These are phyloP conservation scores for Remorina albescens DNA, from an alignment of 2,797 vertebrate species.

Conservation along the genomic window DNA sequence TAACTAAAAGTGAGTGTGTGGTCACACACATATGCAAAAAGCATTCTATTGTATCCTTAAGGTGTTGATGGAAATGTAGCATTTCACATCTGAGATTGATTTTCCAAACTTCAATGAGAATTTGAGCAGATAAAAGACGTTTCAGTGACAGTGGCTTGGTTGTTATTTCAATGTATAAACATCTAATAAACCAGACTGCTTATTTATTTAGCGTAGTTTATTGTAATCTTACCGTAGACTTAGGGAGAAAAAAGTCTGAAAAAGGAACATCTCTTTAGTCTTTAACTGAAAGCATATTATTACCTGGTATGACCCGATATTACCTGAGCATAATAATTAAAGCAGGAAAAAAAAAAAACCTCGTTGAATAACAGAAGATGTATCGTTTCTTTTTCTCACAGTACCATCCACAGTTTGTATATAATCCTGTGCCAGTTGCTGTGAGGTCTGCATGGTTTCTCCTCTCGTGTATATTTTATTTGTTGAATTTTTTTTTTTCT, in stretches of 20 bases:
- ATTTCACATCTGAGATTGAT: conserved; percentile 36
- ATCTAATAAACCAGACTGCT: conserved; percentile 50
- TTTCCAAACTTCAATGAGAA: conserved; percentile 26
- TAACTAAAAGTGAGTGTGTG: conserved; percentile 37
- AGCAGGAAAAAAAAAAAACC: conserved; percentile 56
- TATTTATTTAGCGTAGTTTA: conserved; percentile 61
- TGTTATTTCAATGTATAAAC: conserved; percentile 54
- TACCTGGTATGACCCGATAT: conserved; percentile 47
- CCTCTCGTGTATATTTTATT: conserved; percentile 39
- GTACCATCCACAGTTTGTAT: conserved; percentile 54
- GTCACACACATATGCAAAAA: conserved; percentile 58
- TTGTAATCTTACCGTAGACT: conserved; percentile 54
- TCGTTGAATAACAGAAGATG: conserved; percentile 35
- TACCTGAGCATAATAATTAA: conserved; percentile 58
- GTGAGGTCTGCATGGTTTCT: conserved; percentile 58
- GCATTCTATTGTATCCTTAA: conserved; percentile 25
- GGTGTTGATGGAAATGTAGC: conserved; percentile 48
- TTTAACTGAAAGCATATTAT: conserved; percentile 44
- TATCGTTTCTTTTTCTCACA: conserved; percentile 49
- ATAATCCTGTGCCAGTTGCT: conserved; percentile 51
- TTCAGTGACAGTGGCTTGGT: conserved; percentile 18
- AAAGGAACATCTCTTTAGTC: conserved; percentile 42
- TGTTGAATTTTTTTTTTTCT: conserved; percentile 10
- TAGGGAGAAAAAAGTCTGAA: conserved; percentile 19
- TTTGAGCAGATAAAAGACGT: background rate